phyloP scores from a whole-genome alignment of 2,888 invertebrate genomes.

The Polymixis flavicincta region DNA sequence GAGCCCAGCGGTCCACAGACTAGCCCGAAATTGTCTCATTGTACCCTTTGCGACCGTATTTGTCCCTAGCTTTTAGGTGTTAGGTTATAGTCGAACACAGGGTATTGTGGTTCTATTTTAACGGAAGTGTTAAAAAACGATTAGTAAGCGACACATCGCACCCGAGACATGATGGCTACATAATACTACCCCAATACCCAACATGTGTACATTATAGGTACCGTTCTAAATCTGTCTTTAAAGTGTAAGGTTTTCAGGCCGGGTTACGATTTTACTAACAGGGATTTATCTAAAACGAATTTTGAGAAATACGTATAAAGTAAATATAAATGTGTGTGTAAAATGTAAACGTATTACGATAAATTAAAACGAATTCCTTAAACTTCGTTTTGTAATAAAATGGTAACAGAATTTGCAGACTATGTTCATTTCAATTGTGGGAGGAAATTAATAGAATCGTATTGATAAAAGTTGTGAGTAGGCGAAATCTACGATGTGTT shows the following conservation, averaged over 20 bases:
- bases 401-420: constrained; percentile 49
- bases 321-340: constrained; percentile 55
- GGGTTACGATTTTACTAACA: constrained; percentile 74
- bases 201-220: constrained; percentile 83
- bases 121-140: constrained; percentile 85
- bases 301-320: constrained; percentile 66
- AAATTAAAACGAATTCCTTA: constrained; percentile 64
- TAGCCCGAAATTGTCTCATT: constrained; percentile 70
- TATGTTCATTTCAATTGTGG: constrained; percentile 66
- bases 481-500: constrained; percentile 9
- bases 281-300: constrained; percentile 68
- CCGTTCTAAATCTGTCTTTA: constrained; percentile 84
- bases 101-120: constrained; percentile 91
- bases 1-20: constrained; percentile 31
- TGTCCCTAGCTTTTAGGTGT: constrained; percentile 89
- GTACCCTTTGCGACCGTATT: constrained; percentile 88
- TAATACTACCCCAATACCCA: constrained; percentile 90
- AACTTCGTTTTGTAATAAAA: constrained; percentile 64
- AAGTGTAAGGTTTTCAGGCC: constrained; percentile 75
- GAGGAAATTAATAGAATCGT: constrained; percentile 21
- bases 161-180: constrained; percentile 79
- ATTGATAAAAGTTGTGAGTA: constrained; percentile 17
- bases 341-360: constrained; percentile 50
- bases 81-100: constrained; percentile 89
- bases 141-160: constrained; percentile 81